These are phyloP conservation scores for Gambelia wislizenii DNA, from an alignment of 2,797 vertebrate genomes.

Conservation along the genomic window DNA sequence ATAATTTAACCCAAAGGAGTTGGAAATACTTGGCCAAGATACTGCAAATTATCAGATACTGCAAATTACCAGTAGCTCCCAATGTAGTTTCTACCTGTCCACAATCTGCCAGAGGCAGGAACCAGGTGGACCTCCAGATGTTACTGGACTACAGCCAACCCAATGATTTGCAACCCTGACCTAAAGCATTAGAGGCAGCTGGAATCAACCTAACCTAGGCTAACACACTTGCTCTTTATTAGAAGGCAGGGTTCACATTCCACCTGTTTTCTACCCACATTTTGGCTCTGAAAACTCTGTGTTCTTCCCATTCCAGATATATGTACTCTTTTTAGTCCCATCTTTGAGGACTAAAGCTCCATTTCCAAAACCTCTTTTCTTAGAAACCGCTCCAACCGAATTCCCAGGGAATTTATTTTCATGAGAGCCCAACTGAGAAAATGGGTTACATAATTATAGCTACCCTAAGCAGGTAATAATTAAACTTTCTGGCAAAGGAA, in stretches of 20 bases:
- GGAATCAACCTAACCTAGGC: neutral
- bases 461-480: constrained; percentile 10
- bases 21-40: neutral
- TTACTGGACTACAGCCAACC: neutral
- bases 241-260: neutral
- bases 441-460: neutral
- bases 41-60: neutral
- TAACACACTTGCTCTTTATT: neutral
- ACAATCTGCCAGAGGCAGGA: neutral
- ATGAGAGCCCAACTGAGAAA: neutral
- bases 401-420: neutral
- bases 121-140: too few relatives aligned
- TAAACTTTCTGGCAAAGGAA: neutral
- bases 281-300: neutral
- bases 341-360: neutral
- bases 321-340: neutral
- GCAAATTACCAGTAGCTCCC: neutral
- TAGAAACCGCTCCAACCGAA: neutral
- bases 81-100: neutral
- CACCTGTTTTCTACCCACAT: neutral
- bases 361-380: neutral
- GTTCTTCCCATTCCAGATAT: neutral
- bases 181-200: neutral
- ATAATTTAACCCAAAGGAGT: neutral
- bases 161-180: neutral